Conservation (phyloP, 2,797 vertebrate genomes). For the Melanotaenia boesemani region DNA sequence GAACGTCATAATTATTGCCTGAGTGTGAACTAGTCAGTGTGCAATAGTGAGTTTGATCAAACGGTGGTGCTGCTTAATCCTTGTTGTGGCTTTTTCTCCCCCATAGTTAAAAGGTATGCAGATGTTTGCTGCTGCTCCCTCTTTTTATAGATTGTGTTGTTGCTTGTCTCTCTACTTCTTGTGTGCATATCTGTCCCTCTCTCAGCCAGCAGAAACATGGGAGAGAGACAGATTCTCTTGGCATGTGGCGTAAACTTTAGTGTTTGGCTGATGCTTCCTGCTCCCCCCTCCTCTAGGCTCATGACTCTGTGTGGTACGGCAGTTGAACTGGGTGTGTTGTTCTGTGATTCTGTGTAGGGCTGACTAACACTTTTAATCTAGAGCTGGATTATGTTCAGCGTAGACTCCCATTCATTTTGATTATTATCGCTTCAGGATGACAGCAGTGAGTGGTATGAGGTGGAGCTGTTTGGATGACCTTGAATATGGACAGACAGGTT, state of each 20-base stretch:
- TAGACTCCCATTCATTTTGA: conserved; percentile 78
- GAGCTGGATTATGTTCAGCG: conserved; percentile 63
- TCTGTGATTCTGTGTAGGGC: conserved; percentile 58
- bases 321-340: conserved; percentile 65
- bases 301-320: conserved; percentile 62
- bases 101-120: conserved; percentile 43
- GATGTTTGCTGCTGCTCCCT: conserved; percentile 35
- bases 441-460: conserved; percentile 83
- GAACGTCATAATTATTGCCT: conserved; percentile 27
- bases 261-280: conserved; percentile 53
- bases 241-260: conserved; percentile 52
- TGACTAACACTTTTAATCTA: conserved; percentile 71
- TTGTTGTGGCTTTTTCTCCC: conserved; percentile 45
- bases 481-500: conserved; percentile 86
- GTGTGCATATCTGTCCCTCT: conserved; percentile 20
- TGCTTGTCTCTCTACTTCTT: conserved; percentile 20
- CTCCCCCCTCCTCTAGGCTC: conserved; percentile 43
- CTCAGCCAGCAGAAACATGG: conserved; percentile 41
- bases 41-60: conserved; percentile 46
- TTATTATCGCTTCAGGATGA: conserved; percentile 82
- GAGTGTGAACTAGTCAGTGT: conserved; percentile 39
- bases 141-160: conserved; percentile 38
- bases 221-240: conserved; percentile 65
- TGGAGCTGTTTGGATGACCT: conserved; percentile 85
- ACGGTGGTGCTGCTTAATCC: conserved; percentile 61